Base-by-base conservation (phyloP, 2,113 vertebrate species). In the Poeciliopsis occidentalis region DNA sequence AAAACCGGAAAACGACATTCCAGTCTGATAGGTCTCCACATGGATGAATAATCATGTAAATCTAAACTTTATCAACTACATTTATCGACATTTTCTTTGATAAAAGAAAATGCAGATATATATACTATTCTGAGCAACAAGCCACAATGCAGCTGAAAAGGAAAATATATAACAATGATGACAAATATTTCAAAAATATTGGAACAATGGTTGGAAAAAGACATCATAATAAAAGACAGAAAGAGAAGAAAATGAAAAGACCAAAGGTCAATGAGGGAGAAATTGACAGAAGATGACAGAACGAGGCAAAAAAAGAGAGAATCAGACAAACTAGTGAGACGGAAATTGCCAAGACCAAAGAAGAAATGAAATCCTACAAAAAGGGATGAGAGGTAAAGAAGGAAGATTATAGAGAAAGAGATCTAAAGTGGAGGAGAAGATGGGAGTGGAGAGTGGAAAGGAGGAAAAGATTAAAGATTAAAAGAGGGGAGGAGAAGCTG, bases 401-500 rank as follows among this genome's bases (percentile, higher is more conserved):
- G 37, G 51, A 62, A 79, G 37, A 57, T 37, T 29, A 74, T 24
- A 15, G 39, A 68, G 47, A 39, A 67, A 12, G 60, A 73, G 71
- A 74, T 47, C 44, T 64, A 30, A 81, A 39, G 34, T 64, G n/a
- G 29, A 47, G 31, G 27, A 71, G 27, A 66, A 30, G 70, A 68
- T 4, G 37, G 7, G 22, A 73, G 61, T 62, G 12, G 39, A 60
- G 60, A 30, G 64, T 54, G 26, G 44, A 73, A 64, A 63, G 19
- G 10, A 2, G 12, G 10, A 34, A n/a, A 47, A 24, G 26, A 75
- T 37, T 67, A 63, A 69, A 51, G 61, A 47, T 67, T 65, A 51
- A 67, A 60, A 0, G 17, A n/a, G 39, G 47, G 37, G 37, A 75
- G 67, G 64, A 78, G 57, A 80, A 60, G 61, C 63, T 60, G 47